These are phyloP conservation scores for Campaea margaritaria DNA, from an alignment of 2,888 invertebrate species.

Conservation along the genomic window DNA sequence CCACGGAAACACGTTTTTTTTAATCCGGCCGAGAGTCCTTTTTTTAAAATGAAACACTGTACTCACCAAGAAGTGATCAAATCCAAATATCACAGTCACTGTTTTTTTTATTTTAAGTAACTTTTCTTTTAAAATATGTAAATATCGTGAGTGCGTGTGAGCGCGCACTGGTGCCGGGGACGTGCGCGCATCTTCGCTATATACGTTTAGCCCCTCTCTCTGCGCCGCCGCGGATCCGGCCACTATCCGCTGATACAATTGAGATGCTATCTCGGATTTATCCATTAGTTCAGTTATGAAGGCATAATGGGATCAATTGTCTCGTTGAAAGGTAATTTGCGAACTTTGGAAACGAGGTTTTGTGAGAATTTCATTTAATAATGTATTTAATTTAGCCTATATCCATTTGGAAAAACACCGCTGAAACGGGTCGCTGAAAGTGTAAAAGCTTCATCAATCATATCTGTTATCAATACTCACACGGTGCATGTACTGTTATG, in stretches of 20 bases:
- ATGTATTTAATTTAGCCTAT: too few species aligned
- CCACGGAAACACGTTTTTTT: constrained; percentile 15
- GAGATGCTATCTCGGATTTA: constrained; percentile 36
- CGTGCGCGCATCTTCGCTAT: constrained; percentile 64
- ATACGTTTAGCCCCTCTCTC: constrained; percentile 67
- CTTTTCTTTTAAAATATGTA: constrained; percentile 6
- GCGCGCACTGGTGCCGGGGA: constrained; percentile 54
- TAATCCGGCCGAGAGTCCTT: neutral
- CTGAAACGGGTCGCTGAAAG: too few species aligned
- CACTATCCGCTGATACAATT: constrained; percentile 30
- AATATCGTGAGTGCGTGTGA: constrained; percentile 35
- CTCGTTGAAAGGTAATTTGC: constrained; percentile 12
- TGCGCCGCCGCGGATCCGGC: constrained; percentile 29
- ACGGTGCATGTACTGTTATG: neutral
- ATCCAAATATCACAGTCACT: constrained; percentile 35
- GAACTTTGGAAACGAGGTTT: constrained; percentile 3
- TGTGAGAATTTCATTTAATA: neutral
- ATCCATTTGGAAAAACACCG: too few species aligned
- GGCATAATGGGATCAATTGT: constrained; percentile 14
- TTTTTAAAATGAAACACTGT: constrained; percentile 11
- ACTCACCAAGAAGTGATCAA: constrained; percentile 41
- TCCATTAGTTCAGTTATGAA: constrained; percentile 34
- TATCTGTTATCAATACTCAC: too few species aligned
- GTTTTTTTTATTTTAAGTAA: constrained; percentile 7
- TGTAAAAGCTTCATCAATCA: too few species aligned